phyloP scores from a whole-genome alignment of 2,888 invertebrate genomes.

The Pterostichus niger region DNA sequence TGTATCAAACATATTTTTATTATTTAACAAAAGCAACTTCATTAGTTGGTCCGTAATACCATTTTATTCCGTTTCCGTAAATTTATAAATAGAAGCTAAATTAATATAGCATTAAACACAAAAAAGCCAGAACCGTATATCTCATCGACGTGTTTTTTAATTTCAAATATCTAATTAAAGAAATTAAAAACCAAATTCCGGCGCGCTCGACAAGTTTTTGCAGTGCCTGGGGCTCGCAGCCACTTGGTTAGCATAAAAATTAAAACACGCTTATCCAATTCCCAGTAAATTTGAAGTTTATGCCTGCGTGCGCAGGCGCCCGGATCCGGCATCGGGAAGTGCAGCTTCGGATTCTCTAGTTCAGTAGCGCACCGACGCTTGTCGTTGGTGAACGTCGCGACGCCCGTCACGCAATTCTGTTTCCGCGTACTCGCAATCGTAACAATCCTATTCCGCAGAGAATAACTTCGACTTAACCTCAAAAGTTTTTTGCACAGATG shows the following conservation, averaged over 20 bases:
- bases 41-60: not conserved
- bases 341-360: constrained; percentile 57
- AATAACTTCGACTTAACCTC: no score
- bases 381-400: constrained; percentile 27
- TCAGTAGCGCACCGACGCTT: constrained; percentile 60
- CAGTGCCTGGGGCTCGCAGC: constrained; percentile 13
- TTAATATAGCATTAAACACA: constrained; percentile 1
- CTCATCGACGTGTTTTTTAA: constrained; percentile 49
- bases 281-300: constrained; percentile 56
- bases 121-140: not conserved
- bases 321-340: constrained; percentile 27
- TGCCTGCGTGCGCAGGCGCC: constrained; percentile 35
- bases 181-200: constrained; percentile 61
- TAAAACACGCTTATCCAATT: constrained; percentile 65
- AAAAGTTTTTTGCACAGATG: constrained; percentile 1
- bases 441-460: not conserved
- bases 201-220: constrained; percentile 39
- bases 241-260: constrained; percentile 67
- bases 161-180: constrained; percentile 63
- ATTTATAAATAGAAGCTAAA: not conserved
- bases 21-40: not conserved
- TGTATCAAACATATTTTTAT: no score
- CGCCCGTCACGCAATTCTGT: constrained; percentile 16
- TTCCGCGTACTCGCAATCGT: not conserved
- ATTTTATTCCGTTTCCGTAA: not conserved